phyloP scores from a whole-genome alignment of 2,113 vertebrate species.

The Axis porcinus region DNA sequence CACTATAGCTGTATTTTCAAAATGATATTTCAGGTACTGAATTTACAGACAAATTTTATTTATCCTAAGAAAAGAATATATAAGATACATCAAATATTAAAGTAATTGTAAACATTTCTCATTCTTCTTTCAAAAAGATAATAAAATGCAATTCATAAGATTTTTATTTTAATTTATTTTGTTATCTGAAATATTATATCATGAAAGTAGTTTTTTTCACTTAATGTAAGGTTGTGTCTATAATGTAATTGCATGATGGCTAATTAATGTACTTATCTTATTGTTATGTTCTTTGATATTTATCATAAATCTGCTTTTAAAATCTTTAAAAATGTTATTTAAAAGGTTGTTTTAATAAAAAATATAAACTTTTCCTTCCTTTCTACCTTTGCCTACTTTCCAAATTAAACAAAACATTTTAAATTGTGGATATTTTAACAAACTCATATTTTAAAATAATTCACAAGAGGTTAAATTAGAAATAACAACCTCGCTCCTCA shows the following conservation, averaged over 20 bases:
- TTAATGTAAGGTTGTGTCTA: background rate
- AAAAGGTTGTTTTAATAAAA: background rate
- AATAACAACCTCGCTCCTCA: background rate
- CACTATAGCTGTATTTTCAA: slow-evolving; percentile 5
- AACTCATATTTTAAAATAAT: background rate
- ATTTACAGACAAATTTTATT: background rate
- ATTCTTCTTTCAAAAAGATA: background rate
- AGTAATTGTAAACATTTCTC: background rate
- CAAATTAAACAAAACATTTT: background rate
- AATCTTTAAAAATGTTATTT: background rate
- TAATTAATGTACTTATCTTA: background rate
- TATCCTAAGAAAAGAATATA: background rate
- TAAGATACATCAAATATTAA: background rate
- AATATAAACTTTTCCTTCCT: background rate
- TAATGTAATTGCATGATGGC: background rate
- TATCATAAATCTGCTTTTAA: background rate
- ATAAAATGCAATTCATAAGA: background rate
- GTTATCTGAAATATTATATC: background rate
- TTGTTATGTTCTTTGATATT: background rate
- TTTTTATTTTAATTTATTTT: background rate
- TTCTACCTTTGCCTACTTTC: background rate
- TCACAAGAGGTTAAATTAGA: background rate
- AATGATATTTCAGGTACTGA: background rate
- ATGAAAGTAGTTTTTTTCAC: background rate
- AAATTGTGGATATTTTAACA: background rate